Conservation (phyloP, 1,140 invertebrate species). For the Littorina saxatilis region DNA sequence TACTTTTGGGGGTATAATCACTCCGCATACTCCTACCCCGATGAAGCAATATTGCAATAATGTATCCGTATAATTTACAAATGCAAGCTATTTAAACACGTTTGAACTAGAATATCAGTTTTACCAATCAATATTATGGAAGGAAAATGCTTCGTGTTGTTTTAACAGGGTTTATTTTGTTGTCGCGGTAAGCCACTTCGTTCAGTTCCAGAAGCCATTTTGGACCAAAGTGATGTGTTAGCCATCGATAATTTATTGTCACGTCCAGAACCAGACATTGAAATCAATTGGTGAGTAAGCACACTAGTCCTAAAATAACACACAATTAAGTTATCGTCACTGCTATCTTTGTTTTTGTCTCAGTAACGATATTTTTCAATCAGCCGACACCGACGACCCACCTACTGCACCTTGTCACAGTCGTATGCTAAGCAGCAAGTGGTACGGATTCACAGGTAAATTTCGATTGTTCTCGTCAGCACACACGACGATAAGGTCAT, state of each 20-base stretch:
- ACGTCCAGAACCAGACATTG: not conserved
- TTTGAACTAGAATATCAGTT: too few species aligned
- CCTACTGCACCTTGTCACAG: conserved; percentile 27
- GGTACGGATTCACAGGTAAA: conserved; percentile 21
- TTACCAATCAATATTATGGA: too few species aligned
- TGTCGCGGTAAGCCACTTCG: not conserved
- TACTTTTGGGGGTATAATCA: conserved; percentile 27
- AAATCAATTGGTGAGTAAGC: not conserved
- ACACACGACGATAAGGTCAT: not conserved
- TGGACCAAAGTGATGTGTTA: conserved; percentile 27
- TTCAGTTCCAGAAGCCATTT: conserved; percentile 35
- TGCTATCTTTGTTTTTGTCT: too few species aligned
- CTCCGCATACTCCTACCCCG: conserved; percentile 4
- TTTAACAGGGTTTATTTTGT: not conserved
- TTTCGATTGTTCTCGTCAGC: not conserved
- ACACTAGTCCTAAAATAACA: not conserved
- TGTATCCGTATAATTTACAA: too few species aligned
- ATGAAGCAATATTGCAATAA: too few species aligned
- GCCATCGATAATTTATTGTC: conserved; percentile 18
- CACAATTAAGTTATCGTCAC: not conserved
- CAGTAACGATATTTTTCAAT: too few species aligned
- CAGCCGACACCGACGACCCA: conserved; percentile 15
- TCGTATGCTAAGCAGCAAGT: conserved; percentile 32
- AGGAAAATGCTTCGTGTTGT: too few species aligned
- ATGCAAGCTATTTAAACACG: too few species aligned